Evolutionary conservation across 1,140 invertebrate genomes (phyloP).

Genomic region (Bombus terrestris): DNA sequence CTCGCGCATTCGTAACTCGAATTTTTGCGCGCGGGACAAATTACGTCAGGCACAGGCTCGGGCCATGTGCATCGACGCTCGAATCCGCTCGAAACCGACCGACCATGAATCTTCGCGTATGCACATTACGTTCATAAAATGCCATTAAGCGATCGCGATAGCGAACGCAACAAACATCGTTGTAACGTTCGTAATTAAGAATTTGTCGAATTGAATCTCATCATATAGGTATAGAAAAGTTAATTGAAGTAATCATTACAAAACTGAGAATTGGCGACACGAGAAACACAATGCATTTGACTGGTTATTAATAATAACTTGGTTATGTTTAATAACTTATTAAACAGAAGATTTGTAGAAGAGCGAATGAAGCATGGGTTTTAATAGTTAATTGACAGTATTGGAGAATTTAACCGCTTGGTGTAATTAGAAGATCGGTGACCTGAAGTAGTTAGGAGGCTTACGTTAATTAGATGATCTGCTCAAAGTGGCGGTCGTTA

Average conservation of each 20-base stretch:
- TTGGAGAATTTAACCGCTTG: neutral
- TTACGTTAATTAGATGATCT: neutral
- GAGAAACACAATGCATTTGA: too few relatives aligned
- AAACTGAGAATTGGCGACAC: too few relatives aligned
- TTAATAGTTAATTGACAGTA: neutral
- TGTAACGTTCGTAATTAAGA: neutral
- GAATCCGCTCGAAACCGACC: conserved; percentile 26
- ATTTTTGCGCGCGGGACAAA: conserved; percentile 64
- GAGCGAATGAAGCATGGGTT: neutral
- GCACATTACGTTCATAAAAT: conserved; percentile 43
- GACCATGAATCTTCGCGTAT: conserved; percentile 44
- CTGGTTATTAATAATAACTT: too few relatives aligned
- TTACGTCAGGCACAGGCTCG: conserved; percentile 41
- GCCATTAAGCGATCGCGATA: conserved; percentile 45
- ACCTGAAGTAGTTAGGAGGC: neutral
- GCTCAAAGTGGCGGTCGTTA: conserved; percentile 2
- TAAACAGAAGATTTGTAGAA: neutral
- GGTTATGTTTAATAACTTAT: neutral
- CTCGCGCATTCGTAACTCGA: conserved; percentile 55
- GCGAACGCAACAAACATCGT: neutral
- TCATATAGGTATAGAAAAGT: neutral
- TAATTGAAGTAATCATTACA: neutral
- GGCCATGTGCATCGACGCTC: conserved; percentile 28
- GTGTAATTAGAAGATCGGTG: neutral
- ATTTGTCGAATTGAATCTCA: too few relatives aligned